These are phyloP conservation scores for Hypomecis atomaria DNA, from an alignment of 2,888 invertebrate species.

Conservation along the genomic window DNA sequence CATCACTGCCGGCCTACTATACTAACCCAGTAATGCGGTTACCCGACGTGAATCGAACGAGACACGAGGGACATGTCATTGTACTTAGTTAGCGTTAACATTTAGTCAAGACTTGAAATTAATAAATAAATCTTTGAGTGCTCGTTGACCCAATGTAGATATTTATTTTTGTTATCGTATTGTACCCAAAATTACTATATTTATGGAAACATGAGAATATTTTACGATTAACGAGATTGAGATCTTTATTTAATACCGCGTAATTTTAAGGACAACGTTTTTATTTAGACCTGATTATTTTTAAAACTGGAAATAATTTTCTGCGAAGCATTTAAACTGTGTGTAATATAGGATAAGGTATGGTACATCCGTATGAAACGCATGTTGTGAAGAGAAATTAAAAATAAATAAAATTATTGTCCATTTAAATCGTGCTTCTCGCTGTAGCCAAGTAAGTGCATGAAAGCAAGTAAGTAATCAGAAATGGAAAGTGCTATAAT, in stretches of 20 bases:
- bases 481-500: constrained; percentile 81
- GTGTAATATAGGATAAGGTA: constrained; percentile 68
- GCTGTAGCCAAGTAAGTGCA: constrained; percentile 75
- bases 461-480: constrained; percentile 70
- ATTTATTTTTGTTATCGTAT: constrained; percentile 84
- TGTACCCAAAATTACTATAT: constrained; percentile 80
- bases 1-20: constrained; percentile 48
- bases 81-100: constrained; percentile 82
- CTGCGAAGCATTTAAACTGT: constrained; percentile 74
- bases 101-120: constrained; percentile 77
- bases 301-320: constrained; percentile 54
- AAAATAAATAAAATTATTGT: constrained; percentile 46
- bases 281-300: constrained; percentile 47
- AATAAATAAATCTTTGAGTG: constrained; percentile 66
- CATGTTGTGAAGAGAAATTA: constrained; percentile 51
- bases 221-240: constrained; percentile 54
- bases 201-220: constrained; percentile 67
- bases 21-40: constrained; percentile 30
- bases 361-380: constrained; percentile 49
- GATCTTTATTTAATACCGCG: constrained; percentile 45
- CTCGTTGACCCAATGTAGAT: constrained; percentile 83
- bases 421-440: constrained; percentile 69
- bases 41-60: constrained; percentile 31
- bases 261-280: constrained; percentile 38
- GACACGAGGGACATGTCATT: constrained; percentile 61